phyloP scores from a whole-genome alignment of 2,113 vertebrate genomes.

The Puntigrus tetrazona region DNA sequence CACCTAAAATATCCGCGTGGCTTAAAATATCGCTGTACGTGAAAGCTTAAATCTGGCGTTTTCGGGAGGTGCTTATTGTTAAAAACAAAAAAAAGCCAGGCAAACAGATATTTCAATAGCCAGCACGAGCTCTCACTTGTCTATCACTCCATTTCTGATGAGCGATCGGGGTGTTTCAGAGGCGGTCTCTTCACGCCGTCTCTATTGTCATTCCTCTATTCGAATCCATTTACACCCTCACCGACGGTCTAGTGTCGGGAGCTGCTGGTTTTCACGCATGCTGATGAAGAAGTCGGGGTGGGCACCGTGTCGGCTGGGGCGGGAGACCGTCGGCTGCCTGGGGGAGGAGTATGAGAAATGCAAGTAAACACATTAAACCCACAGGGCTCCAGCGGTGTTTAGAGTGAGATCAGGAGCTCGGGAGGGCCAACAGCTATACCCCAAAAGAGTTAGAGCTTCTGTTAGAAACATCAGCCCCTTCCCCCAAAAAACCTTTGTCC shows the following conservation, averaged over 20 bases:
- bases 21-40: constrained; percentile 1
- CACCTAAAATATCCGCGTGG: not conserved
- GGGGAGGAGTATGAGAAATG: constrained; percentile 39
- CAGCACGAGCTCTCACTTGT: constrained; percentile 8
- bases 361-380: constrained; percentile 45
- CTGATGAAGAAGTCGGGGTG: constrained; percentile 45
- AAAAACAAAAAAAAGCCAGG: not conserved
- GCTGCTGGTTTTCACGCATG: constrained; percentile 51
- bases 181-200: constrained; percentile 46
- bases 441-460: constrained; percentile 29
- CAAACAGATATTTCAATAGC: not conserved
- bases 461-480: constrained; percentile 44
- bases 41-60: not conserved
- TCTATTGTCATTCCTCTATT: constrained; percentile 47
- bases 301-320: constrained; percentile 43
- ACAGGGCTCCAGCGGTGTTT: constrained; percentile 30
- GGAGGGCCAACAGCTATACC: constrained; percentile 7
- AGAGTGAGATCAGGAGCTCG: constrained; percentile 32
- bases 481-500: constrained; percentile 45
- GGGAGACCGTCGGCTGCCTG: constrained; percentile 40
- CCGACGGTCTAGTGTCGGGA: constrained; percentile 29
- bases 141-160: constrained; percentile 18
- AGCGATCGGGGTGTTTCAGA: constrained; percentile 16
- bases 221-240: constrained; percentile 46
- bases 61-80: not conserved